phyloP scores from a whole-genome alignment of 2,888 invertebrate genomes.

The Mechanitis mazaeus region DNA sequence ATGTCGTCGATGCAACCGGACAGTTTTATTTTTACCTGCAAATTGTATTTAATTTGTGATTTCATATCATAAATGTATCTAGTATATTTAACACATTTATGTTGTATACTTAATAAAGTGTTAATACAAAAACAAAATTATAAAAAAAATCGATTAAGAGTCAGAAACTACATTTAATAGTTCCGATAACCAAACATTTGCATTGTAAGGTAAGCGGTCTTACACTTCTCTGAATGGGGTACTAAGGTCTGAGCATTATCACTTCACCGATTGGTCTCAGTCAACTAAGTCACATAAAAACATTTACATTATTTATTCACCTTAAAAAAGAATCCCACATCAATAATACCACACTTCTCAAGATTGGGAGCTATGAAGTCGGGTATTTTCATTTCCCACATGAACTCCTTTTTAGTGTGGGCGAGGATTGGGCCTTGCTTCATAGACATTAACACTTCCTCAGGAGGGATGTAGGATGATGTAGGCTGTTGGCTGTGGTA shows the following conservation, averaged over 20 bases:
- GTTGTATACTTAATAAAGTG: too few species aligned
- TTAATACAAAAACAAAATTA: too few species aligned
- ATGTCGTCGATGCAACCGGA: slow-evolving; percentile 54
- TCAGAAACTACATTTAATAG: too few species aligned
- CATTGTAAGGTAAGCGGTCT: too few species aligned
- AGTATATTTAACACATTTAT: too few species aligned
- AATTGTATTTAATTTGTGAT: background rate
- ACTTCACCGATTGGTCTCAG: too few species aligned
- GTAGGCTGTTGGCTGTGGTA: slow-evolving; percentile 46
- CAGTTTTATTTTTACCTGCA: slow-evolving; percentile 48
- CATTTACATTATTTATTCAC: slow-evolving; percentile 33
- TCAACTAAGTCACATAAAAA: too few species aligned
- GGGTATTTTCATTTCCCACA: slow-evolving; percentile 43
- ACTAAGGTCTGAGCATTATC: too few species aligned
- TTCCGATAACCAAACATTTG: too few species aligned
- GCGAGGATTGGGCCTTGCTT: slow-evolving; percentile 44
- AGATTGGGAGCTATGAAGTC: slow-evolving; percentile 47
- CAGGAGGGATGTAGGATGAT: slow-evolving; percentile 44
- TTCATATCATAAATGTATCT: too few species aligned
- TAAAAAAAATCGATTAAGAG: too few species aligned
- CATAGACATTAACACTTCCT: slow-evolving; percentile 33
- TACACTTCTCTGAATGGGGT: too few species aligned
- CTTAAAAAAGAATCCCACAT: slow-evolving; percentile 51
- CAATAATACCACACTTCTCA: slow-evolving; percentile 49
- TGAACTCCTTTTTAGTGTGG: slow-evolving; percentile 34